Evolutionary conservation across 2,113 vertebrate genomes (phyloP), one percentile per base, ranked within the genome.

Genomic region (Tauraco erythrolophus): DNA sequence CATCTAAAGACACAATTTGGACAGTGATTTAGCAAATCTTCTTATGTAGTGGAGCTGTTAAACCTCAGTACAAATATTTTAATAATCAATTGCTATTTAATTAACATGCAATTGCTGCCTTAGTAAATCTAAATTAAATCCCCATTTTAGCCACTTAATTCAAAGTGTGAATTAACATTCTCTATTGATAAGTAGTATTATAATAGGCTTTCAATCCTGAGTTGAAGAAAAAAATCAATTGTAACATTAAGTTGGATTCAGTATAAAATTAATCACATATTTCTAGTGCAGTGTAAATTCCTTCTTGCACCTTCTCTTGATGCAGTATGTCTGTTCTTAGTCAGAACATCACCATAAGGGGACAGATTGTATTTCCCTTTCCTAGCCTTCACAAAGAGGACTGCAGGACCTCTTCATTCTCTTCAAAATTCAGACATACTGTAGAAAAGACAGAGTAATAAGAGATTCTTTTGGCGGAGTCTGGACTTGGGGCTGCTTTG

Each of bases 71-170:
- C 96, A 97, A 97, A 92, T 79, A 92, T 91, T 97, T 95, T 88
- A 95, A 92, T 89, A 85, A 89, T 96, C 92, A 93, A 89, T 96
- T 95, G 68, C 35, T 95, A 83, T 95, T 95, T 95, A 96, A 95
- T 95, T 97, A 95, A 96, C 92, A 86, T 95, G 50, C 82, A 97
- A 76, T 86, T 83, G 23, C 33, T 83, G 53, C 94, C 69, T 88
- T 91, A 95, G 87, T 94, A 97, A 97, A 97, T 66, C 69, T 88
- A 93, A 97, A 94, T 98, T 94, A 97, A 97, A 97, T 95, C 50
- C 74, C 78, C 46, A 61, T 96, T 97, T 98, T 92, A 97, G 93
- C 81, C 70, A 88, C 81, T 96, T 96, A 97, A 94, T 85, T 89
- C 64, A 89, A 93, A 97, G 65, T 66, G 37, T 66, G 53, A 94